Base-by-base conservation (phyloP, 2,888 invertebrate species). In the Hemithea aestivaria region DNA sequence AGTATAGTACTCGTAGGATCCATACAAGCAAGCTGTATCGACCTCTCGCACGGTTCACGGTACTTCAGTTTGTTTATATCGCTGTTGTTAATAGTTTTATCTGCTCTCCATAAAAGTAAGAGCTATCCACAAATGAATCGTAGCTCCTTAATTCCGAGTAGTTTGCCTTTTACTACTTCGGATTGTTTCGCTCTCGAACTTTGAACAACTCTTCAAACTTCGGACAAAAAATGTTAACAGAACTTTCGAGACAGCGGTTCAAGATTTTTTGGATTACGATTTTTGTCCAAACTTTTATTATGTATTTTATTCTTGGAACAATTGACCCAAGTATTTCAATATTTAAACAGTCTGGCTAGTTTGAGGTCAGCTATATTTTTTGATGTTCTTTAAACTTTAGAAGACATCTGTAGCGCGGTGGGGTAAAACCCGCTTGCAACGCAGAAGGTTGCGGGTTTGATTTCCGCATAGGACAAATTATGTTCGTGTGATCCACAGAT, bases 81-180 rank as follows among this genome's bases (percentile, higher is more conserved):
- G 27, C 38, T 24, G 28, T 44, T 44, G 35, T 36, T 32, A 48
- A 45, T 45, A 45, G 44, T 45, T 44, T 48, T 48, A 45, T 42
- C 41, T 25, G 6, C 10, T 11, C 20, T 11, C 39, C 27, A 43
- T 40, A 43, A 48, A 48, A 43, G 30, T 28, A 10, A 34, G 32
- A 24, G 41, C 21, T 12, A 36, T 34, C 35, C 33, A 26, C 33
- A 33, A 36, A 43, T 41, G 36, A 40, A 40, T 43, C 29, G 37
- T 26, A 26, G 26, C 32, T 29, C 27, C 30, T 27, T 35, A 24
- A 36, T 30, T 9, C 24, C 22, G n/a, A 39, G 34, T 40, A 35
- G 40, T 40, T 46, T 33, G 32, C 10, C 23, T 28, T 45, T 40
- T 36, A 41, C 29, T 38, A 36, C 40, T 41, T 45, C 27, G 21